These are phyloP conservation scores for Myotis daubentonii DNA, from an alignment of 2,797 vertebrate genomes.

Conservation along the genomic window DNA sequence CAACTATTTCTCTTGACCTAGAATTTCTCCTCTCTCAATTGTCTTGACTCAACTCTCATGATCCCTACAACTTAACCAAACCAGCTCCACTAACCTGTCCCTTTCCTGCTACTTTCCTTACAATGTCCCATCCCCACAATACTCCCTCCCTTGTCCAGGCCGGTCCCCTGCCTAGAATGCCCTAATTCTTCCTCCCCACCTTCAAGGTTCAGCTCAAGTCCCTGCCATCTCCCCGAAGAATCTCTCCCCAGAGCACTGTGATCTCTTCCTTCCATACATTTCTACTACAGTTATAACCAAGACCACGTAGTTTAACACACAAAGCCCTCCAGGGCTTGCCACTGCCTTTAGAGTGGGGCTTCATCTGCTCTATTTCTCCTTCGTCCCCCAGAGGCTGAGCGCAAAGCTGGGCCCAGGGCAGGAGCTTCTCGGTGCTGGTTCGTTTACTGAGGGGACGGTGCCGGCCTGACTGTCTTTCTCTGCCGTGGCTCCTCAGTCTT, in stretches of 20 bases:
- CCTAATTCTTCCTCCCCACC: neutral
- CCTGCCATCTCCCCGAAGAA: neutral
- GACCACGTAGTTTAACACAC: neutral
- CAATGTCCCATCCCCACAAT: accelerated
- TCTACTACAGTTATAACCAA: neutral
- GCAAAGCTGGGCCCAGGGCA: neutral
- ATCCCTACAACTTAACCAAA: neutral
- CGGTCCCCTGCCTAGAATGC: neutral
- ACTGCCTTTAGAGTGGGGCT: neutral
- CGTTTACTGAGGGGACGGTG: neutral
- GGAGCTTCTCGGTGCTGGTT: neutral
- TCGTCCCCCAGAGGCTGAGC: too few relatives aligned
- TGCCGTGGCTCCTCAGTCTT: slow-evolving; percentile 54
- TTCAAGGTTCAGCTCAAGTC: neutral
- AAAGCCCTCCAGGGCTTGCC: neutral
- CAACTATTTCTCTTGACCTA: slow-evolving; percentile 6
- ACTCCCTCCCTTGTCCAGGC: neutral
- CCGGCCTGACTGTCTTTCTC: neutral
- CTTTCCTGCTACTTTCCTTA: neutral
- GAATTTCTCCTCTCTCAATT: neutral
- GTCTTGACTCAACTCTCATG: neutral
- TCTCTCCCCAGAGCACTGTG: neutral
- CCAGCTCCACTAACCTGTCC: neutral
- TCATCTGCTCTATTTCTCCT: neutral
- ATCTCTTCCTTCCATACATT: neutral